phyloP scores from a whole-genome alignment of 2,113 vertebrate species.

The Odocoileus hemionus region DNA sequence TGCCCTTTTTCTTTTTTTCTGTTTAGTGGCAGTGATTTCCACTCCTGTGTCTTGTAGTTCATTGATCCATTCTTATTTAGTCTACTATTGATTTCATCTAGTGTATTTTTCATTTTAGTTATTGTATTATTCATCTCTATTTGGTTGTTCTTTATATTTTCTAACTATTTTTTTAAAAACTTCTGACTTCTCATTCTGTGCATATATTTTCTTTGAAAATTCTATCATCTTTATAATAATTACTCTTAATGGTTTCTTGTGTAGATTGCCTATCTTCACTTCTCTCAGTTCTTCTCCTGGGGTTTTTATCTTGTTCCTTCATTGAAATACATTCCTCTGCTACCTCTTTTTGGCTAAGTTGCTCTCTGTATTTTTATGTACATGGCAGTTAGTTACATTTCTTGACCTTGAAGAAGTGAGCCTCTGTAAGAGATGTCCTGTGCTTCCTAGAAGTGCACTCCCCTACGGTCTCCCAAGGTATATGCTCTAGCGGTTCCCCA shows the following conservation, averaged over 20 bases:
- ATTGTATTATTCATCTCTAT: not conserved
- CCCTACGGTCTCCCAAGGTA: not conserved
- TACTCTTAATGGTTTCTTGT: not conserved
- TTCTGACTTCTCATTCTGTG: not conserved
- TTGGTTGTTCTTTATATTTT: not conserved
- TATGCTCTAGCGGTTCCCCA: not conserved
- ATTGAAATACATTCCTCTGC: not conserved
- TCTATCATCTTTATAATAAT: not conserved
- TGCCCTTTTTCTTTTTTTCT: not conserved
- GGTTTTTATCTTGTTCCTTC: not conserved
- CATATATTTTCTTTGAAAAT: not conserved
- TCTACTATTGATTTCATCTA: not conserved
- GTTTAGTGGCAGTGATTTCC: not conserved
- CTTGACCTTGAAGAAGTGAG: not conserved
- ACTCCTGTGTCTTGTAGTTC: not conserved
- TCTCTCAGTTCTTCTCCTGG: not conserved
- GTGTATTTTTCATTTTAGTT: not conserved
- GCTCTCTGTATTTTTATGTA: not conserved
- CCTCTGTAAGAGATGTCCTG: not conserved
- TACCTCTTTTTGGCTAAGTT: not conserved
- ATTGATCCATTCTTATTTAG: not conserved
- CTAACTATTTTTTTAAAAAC: not conserved
- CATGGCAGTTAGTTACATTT: not conserved
- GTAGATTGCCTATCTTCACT: not conserved
- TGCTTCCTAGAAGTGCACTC: not conserved